phyloP scores from a whole-genome alignment of 2,888 invertebrate genomes.

The Temnothorax unifasciatus region DNA sequence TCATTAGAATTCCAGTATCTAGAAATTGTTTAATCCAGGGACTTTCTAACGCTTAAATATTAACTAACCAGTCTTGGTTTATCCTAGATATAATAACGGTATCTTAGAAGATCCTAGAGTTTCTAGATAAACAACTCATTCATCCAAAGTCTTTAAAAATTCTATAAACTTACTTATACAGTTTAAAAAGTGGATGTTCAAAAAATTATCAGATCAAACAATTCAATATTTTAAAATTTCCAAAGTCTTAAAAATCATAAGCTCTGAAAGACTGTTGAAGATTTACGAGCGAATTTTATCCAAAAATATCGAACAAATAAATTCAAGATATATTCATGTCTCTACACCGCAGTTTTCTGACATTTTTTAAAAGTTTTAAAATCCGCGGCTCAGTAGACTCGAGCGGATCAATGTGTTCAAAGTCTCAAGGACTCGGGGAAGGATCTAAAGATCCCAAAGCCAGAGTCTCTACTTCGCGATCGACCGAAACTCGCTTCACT shows the following conservation, averaged over 20 bases:
- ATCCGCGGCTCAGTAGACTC: neutral
- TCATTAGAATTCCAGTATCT: neutral
- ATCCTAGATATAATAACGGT: neutral
- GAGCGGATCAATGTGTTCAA: neutral
- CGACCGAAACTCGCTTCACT: conserved; percentile 19
- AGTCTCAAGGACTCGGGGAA: conserved; percentile 9
- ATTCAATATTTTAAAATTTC: neutral
- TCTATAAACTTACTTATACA: neutral
- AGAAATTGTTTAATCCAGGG: neutral
- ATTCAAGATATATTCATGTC: neutral
- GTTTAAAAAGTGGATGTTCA: neutral
- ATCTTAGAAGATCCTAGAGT: neutral
- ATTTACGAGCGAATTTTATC: neutral
- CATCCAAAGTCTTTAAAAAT: neutral
- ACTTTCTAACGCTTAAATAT: neutral
- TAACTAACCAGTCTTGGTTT: conserved; percentile 1
- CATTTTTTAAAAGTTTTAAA: neutral
- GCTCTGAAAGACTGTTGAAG: neutral
- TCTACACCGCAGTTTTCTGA: neutral
- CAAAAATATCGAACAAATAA: neutral
- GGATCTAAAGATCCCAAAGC: conserved; percentile 13
- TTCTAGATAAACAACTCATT: conserved; percentile 10
- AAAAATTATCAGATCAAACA: neutral
- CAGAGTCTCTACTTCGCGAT: conserved; percentile 13
- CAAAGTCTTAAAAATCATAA: neutral